Evolutionary conservation across 2,797 vertebrate genomes (phyloP).

Genomic region (Botia almorhae): DNA sequence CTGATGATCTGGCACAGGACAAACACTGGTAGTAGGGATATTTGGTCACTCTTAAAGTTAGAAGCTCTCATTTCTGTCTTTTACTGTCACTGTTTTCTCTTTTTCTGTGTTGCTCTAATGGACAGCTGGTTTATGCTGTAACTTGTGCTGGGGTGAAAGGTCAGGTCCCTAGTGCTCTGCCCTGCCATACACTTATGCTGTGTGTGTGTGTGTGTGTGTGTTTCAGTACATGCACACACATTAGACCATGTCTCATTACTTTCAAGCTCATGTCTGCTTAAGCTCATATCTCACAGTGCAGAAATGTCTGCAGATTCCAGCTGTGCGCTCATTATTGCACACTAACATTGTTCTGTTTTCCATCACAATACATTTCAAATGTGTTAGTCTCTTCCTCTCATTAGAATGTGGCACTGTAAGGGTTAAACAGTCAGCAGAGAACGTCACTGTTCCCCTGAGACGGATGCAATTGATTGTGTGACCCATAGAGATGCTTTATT

Average conservation of each 20-base stretch:
- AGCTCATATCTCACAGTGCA: background rate
- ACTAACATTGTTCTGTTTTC: background rate
- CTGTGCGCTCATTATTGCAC: background rate
- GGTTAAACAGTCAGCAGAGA: slow-evolving; percentile 51
- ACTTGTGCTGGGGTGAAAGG: slow-evolving; percentile 55
- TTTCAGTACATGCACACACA: slow-evolving; percentile 16
- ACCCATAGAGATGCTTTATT: slow-evolving; percentile 59
- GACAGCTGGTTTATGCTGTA: slow-evolving; percentile 59
- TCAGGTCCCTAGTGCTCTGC: slow-evolving; percentile 43
- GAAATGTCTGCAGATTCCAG: background rate
- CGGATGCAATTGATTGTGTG: slow-evolving; percentile 60
- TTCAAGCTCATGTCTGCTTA: slow-evolving; percentile 43
- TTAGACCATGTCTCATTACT: slow-evolving; percentile 30
- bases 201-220: slow-evolving; percentile 22
- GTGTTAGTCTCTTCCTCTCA: background rate
- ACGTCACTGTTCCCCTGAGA: slow-evolving; percentile 57
- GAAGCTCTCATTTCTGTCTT: background rate
- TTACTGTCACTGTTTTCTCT: slow-evolving; percentile 23
- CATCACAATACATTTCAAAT: background rate
- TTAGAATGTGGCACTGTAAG: background rate
- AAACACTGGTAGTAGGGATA: slow-evolving; percentile 34
- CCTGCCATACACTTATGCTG: slow-evolving; percentile 26
- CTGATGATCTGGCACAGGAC: slow-evolving; percentile 38
- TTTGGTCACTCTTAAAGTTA: slow-evolving; percentile 29
- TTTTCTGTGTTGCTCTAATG: slow-evolving; percentile 17